These are phyloP conservation scores for Bombus terrestris DNA, from an alignment of 1,140 invertebrate genomes.

Conservation along the genomic window DNA sequence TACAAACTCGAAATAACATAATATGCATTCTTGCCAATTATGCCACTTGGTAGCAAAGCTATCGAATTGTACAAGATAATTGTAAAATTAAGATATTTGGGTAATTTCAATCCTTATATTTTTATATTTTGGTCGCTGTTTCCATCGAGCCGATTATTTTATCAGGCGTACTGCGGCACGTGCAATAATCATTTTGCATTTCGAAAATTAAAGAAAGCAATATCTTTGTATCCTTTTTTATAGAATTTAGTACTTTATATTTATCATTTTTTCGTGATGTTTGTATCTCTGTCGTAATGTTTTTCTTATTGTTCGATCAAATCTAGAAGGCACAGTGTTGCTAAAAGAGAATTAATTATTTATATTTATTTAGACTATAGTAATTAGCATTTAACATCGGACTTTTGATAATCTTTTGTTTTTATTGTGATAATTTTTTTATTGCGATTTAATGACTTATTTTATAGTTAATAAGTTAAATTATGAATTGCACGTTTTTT, in stretches of 20 bases:
- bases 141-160: slow-evolving; percentile 29
- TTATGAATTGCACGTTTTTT: slow-evolving; percentile 23
- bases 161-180: not conserved
- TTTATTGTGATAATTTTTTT: not conserved
- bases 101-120: not conserved
- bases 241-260: slow-evolving; percentile 17
- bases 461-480: not conserved
- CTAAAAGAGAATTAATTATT: not conserved
- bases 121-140: not conserved
- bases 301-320: slow-evolving; percentile 6
- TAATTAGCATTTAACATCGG: not conserved
- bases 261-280: not conserved
- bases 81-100: not conserved
- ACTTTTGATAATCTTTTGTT: not conserved
- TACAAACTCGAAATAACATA: not conserved
- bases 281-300: slow-evolving; percentile 14
- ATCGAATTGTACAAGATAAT: not conserved
- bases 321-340: not conserved
- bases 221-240: slow-evolving; percentile 18
- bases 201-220: slow-evolving; percentile 12
- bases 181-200: slow-evolving; percentile 14
- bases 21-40: not conserved
- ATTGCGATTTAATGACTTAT: not conserved
- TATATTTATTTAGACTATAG: not conserved
- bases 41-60: not conserved